Conservation (phyloP, 2,113 vertebrate species). For the Charina bottae region DNA sequence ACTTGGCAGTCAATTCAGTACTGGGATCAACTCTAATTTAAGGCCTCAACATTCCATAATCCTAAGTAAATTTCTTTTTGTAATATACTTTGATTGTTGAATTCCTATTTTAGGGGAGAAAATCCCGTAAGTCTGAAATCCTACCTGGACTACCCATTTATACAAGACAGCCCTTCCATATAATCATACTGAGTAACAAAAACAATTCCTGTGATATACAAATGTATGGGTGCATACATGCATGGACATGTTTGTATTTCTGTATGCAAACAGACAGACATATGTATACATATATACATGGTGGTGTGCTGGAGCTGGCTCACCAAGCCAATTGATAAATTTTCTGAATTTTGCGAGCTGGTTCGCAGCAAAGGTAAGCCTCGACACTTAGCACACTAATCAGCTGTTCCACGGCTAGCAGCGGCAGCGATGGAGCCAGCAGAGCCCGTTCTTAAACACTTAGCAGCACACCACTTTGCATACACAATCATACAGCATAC, state of each 20-base stretch:
- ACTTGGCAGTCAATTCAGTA: not conserved
- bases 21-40: not conserved
- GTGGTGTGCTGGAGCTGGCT: not conserved
- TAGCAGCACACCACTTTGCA: not conserved
- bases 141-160: not conserved
- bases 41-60: not conserved
- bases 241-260: not conserved
- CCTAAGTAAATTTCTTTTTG: not conserved
- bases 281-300: not conserved
- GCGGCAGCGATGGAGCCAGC: not conserved
- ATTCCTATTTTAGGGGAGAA: not conserved
- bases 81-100: not conserved
- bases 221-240: not conserved
- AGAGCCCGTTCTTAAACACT: not conserved
- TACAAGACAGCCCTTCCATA: not conserved
- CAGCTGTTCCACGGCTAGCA: not conserved
- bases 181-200: not conserved
- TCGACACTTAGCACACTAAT: not conserved
- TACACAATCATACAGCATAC: not conserved
- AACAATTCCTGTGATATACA: not conserved
- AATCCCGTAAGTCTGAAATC: not conserved
- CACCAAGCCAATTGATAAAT: not conserved
- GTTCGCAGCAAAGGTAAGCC: not conserved
- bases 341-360: not conserved
- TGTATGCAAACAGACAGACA: not conserved